Evolutionary conservation across 2,888 invertebrate species (phyloP).

Genomic region (Altica lythri): DNA sequence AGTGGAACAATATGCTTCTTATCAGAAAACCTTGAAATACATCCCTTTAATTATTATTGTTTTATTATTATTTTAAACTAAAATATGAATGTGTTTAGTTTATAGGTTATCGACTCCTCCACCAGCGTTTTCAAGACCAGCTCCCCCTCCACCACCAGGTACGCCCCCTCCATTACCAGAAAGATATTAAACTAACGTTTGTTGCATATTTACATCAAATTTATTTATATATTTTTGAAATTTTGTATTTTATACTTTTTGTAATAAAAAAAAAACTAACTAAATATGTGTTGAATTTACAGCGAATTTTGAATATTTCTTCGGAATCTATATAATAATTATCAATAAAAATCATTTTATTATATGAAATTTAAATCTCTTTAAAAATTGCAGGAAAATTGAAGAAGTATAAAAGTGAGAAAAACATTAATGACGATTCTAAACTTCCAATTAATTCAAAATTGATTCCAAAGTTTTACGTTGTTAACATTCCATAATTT

Average conservation of each 20-base stretch:
- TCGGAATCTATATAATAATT: background rate
- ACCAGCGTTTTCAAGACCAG: conserved; percentile 37
- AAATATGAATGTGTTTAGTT: conserved; percentile 33
- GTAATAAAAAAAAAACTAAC: background rate
- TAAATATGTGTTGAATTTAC: conserved; percentile 1
- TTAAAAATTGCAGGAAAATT: conserved; percentile 28
- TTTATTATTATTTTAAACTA: too few species aligned
- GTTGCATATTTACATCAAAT: background rate
- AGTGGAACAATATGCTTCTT: too few species aligned
- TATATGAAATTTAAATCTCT: conserved; percentile 6
- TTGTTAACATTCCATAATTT: conserved; percentile 28
- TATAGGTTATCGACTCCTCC: conserved; percentile 41
- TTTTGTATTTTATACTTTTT: conserved; percentile 13
- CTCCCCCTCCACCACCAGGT: conserved; percentile 45
- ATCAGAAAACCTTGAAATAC: too few species aligned
- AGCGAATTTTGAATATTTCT: conserved; percentile 8
- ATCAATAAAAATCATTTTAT: background rate
- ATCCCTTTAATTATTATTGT: too few species aligned
- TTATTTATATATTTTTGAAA: conserved; percentile 3
- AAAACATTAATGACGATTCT: conserved; percentile 16
- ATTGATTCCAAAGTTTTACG: conserved; percentile 29
- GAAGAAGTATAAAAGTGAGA: conserved; percentile 31
- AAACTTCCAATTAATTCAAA: conserved; percentile 15
- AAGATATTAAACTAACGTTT: conserved; percentile 17
- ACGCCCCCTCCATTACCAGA: conserved; percentile 36